Evolutionary conservation across 2,888 invertebrate genomes (phyloP), one percentile per base, ranked within the genome.

Genomic region (Glaucopsyche alexis): DNA sequence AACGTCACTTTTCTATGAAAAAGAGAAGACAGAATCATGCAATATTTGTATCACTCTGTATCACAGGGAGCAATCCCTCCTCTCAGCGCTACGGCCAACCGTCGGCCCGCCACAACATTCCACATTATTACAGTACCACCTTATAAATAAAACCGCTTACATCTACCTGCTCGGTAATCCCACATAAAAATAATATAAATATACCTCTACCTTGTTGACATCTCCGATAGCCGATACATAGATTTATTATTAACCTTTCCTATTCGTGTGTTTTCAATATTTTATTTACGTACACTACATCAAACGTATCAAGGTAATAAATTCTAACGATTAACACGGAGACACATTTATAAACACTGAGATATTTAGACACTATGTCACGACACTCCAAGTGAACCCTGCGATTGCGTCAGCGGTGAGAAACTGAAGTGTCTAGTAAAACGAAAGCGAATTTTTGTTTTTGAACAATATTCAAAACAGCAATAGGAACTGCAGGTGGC

Each of bases 81-180:
- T 81, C 79, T 80, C 80, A 77, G 78, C 79, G 78, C 77, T 76
- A 78, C 80, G 79, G 78, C 82, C 83, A 83, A 82, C 84, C 83
- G 84, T 81, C 79, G 81, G 73, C 74, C 75, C 80, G 79, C 81
- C 86, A 80, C 86, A 84, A 82, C 90, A 91, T 92, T 91, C 91
- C 90, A 86, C 84, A 87, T 88, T 88, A 88, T 84, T 82, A 83
- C 81, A 85, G 85, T 86, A 86, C 83, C 84, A 83, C 85, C 85
- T 87, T 88, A 88, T 90, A 90, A 90, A 90, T 91, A 91, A 87
- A 87, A 86, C 82, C 84, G 82, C 85, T 85, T 87, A 89, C 87
- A 77, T 82, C 82, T 89, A 89, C 89, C 89, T 89, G 89, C 83
- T 83, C 83, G 85, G 84, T 80, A 82, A 83, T 85, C 83, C 84